Evolutionary conservation across 2,888 invertebrate species (phyloP), one percentile per base, ranked within the genome.

Genomic region (Caenorhabditis sulstoni): DNA sequence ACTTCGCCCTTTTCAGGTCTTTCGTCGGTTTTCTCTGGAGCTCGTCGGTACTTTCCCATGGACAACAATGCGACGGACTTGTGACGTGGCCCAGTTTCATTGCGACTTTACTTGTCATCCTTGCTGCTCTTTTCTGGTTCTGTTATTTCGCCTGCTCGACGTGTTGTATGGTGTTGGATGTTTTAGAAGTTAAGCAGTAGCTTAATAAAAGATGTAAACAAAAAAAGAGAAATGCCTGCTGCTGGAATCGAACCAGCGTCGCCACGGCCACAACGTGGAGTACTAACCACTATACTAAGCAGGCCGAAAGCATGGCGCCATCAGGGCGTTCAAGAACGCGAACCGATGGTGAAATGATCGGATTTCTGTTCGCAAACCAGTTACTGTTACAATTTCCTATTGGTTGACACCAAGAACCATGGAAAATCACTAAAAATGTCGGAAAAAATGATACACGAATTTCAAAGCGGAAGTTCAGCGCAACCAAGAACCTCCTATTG

Each of bases 241-340:
- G 83, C 85, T 82, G 85, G 87, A 87, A 88, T 87, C 87, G 86
- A 87, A 87, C 87, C 85, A 79, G 81, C 84, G 87, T 87, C 87
- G 87, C 87, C 86, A 87, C 87, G 87, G 87, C 87, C 87, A 87
- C 87, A 87, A 87, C 87, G 87, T 87, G 86, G 87, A 87, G 87
- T 87, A 87, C 87, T 87, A 87, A 87, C 87, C 87, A 87, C 87
- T 87, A 87, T 87, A 87, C 87, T 87, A 87, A 64, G 79, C 62
- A 70, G 79, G 79, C 79, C 79, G 41, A 41, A 11, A 41, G 41
- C 14, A 14, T 3, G 41, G 41, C 7, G 7, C 12, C 41, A 11
- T 11, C 41, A 14, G 41, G 12, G 41, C 41, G 41, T 4, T 41
- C 2, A 41, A 8, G 11, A 41, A 41, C 37, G 7, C 37, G 37